Percentiles rank a stretch among this genome's conserved stretches.
Conservation (phyloP, 2,888 invertebrate species). For the Apodemia duryi region DNA sequence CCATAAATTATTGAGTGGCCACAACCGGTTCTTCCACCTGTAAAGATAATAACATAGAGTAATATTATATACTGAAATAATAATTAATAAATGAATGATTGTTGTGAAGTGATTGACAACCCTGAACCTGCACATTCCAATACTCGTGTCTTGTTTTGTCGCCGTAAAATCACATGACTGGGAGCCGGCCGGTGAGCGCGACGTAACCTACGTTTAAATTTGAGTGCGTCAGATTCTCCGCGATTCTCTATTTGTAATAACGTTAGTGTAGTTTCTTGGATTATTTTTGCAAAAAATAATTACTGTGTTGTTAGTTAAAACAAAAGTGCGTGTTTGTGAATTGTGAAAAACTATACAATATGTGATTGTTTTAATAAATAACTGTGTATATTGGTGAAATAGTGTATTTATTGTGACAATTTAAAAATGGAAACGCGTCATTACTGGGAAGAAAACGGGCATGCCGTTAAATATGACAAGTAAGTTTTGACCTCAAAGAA, state of each 20-base stretch:
- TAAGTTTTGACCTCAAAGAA: constrained; percentile 39
- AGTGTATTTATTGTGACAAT: constrained; percentile 48
- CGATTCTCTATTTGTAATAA: constrained; percentile 19
- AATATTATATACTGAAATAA: too few species aligned
- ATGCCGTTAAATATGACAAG: constrained; percentile 67
- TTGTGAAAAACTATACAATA: constrained; percentile 44
- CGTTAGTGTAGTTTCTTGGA: not conserved
- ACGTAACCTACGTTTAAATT: constrained; percentile 20
- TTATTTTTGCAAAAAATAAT: constrained; percentile 24
- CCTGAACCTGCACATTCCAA: constrained; percentile 46
- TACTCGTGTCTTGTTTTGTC: constrained; percentile 57
- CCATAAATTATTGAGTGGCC: too few species aligned
- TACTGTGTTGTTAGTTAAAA: constrained; percentile 38
- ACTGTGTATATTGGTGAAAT: constrained; percentile 36
- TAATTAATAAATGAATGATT: too few species aligned
- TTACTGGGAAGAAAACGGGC: constrained; percentile 72
- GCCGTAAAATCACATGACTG: constrained; percentile 55
- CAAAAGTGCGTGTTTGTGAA: constrained; percentile 39
- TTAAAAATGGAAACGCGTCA: constrained; percentile 67
- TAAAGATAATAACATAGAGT: too few species aligned
- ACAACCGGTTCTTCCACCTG: too few species aligned
- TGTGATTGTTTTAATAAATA: constrained; percentile 32
- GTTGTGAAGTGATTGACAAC: constrained; percentile 20
- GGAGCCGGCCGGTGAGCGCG: constrained; percentile 47
- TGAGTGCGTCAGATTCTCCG: constrained; percentile 21